Conservation (phyloP, 1,140 invertebrate genomes). For the Drosophila bocki region DNA sequence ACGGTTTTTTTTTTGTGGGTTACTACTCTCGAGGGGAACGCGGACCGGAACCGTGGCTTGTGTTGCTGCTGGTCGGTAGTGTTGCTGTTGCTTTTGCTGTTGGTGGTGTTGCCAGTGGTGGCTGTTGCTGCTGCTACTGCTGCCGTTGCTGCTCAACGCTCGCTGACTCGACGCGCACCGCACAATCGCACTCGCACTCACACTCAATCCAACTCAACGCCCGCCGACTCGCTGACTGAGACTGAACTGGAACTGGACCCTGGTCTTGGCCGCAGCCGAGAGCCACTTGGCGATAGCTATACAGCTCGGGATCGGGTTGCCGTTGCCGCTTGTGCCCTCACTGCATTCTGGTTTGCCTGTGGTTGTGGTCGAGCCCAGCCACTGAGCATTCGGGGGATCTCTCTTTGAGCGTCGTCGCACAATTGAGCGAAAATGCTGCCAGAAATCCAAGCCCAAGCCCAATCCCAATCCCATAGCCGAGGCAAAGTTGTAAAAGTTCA, state of each 20-base stretch:
- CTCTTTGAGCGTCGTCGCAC: slow-evolving; percentile 41
- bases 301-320: slow-evolving; percentile 39
- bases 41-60: slow-evolving; percentile 26
- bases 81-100: slow-evolving; percentile 20
- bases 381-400: slow-evolving; percentile 47
- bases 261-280: slow-evolving; percentile 37
- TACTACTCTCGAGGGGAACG: slow-evolving; percentile 16
- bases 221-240: slow-evolving; percentile 59
- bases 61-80: slow-evolving; percentile 29
- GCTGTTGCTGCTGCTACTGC: slow-evolving; percentile 20
- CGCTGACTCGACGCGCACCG: slow-evolving; percentile 56
- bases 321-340: slow-evolving; percentile 24
- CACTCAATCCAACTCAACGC: slow-evolving; percentile 73
- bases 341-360: slow-evolving; percentile 66
- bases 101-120: slow-evolving; percentile 30
- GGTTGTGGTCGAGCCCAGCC: slow-evolving; percentile 43
- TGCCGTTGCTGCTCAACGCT: slow-evolving; percentile 45
- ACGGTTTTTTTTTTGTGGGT: slow-evolving; percentile 14
- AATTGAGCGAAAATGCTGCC: slow-evolving; percentile 52
- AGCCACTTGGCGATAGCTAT: slow-evolving; percentile 45
- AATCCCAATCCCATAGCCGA: slow-evolving; percentile 36
- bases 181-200: slow-evolving; percentile 42
- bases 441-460: slow-evolving; percentile 1
- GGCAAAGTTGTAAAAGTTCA: slow-evolving; percentile 72
- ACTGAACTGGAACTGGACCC: slow-evolving; percentile 50